These are phyloP conservation scores for Lasioglossum malachurum DNA, from an alignment of 2,888 invertebrate species.

Conservation along the genomic window DNA sequence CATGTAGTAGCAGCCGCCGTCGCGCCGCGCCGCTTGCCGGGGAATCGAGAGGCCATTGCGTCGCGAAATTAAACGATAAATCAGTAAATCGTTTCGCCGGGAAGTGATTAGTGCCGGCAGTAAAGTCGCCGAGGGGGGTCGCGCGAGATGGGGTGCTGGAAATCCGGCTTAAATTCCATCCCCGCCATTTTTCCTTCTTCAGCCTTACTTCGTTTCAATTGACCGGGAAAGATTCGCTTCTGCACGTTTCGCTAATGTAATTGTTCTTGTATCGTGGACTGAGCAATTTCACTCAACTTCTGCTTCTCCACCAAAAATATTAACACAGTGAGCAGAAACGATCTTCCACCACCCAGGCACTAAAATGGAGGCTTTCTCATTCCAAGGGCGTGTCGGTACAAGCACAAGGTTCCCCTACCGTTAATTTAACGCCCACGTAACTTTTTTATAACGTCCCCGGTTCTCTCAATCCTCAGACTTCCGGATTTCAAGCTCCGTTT, in stretches of 20 bases:
- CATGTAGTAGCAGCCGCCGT: conserved; percentile 14
- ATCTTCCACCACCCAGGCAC: not conserved
- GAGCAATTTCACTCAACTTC: too few species aligned
- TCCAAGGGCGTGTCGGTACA: not conserved
- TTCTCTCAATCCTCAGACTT: not conserved
- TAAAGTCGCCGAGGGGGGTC: conserved; percentile 55
- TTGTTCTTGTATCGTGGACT: not conserved
- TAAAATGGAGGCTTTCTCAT: not conserved
- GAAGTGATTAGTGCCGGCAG: conserved; percentile 72
- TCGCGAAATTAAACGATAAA: conserved; percentile 73
- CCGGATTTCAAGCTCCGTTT: not conserved
- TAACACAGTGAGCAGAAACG: not conserved
- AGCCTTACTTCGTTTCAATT: conserved; percentile 1
- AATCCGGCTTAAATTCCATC: conserved; percentile 51
- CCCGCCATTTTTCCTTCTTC: not conserved
- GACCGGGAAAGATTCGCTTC: not conserved
- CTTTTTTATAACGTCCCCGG: not conserved
- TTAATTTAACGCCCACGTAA: not conserved
- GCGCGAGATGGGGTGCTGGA: conserved; percentile 29
- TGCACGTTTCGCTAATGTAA: not conserved
- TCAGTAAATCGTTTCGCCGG: conserved; percentile 72
- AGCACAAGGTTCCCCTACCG: not conserved
- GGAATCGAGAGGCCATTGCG: conserved; percentile 66
- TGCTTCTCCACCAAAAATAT: too few species aligned
- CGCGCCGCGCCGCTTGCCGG: not conserved